These are phyloP conservation scores for Elmis aenea DNA, from an alignment of 2,888 invertebrate species.

Conservation along the genomic window DNA sequence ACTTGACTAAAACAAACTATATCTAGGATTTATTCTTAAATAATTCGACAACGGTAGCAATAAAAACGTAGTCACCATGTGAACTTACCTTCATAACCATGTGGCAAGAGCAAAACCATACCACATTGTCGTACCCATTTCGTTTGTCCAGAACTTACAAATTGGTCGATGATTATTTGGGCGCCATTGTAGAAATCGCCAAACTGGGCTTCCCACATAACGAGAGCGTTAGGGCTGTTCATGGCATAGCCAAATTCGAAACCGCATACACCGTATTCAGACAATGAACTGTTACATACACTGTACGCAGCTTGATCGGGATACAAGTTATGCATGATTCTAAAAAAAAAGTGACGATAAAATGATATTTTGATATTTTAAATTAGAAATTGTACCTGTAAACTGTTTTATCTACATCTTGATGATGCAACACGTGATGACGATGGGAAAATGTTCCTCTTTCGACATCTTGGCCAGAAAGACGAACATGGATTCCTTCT, in stretches of 20 bases:
- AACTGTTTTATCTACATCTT: constrained; percentile 60
- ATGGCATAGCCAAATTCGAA: constrained; percentile 81
- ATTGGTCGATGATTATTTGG: constrained; percentile 60
- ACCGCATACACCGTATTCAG: constrained; percentile 51
- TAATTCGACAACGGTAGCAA: too few relatives aligned
- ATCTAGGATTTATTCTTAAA: too few relatives aligned
- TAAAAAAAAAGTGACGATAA: too few relatives aligned
- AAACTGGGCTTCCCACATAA: constrained; percentile 83
- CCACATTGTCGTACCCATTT: constrained; percentile 82
- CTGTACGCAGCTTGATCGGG: constrained; percentile 71
- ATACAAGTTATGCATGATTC: constrained; percentile 63
- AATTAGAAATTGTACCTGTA: constrained; percentile 35
- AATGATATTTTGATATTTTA: constrained; percentile 33
- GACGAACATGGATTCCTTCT: constrained; percentile 69
- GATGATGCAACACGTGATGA: constrained; percentile 79
- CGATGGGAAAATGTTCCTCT: constrained; percentile 74
- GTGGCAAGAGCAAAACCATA: constrained; percentile 73
- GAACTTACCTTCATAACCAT: constrained; percentile 78
- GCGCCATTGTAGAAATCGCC: constrained; percentile 77
- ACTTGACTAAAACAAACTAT: too few relatives aligned
- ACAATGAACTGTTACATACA: constrained; percentile 77
- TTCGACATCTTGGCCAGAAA: constrained; percentile 77
- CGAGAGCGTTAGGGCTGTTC: constrained; percentile 67
- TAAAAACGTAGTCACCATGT: too few relatives aligned
- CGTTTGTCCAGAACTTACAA: constrained; percentile 64